Percentiles rank a stretch among this genome's conserved stretches.
These are phyloP conservation scores for Glaucomys volans DNA, from an alignment of 2,113 vertebrate species.

Conservation along the genomic window DNA sequence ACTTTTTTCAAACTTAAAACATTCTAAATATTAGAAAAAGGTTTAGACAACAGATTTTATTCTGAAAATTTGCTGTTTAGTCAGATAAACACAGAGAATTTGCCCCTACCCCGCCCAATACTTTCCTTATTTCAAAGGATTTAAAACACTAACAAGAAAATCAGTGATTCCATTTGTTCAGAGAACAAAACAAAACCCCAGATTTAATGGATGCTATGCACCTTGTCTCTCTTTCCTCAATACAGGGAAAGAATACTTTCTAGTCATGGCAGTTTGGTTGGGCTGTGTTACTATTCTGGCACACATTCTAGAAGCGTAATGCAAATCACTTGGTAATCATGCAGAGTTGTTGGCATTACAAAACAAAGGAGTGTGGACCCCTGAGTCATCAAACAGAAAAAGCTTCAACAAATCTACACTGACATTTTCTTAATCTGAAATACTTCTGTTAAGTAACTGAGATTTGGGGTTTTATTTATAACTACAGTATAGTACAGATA, in stretches of 20 bases:
- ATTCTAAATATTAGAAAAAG: neutral
- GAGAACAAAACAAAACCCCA: neutral
- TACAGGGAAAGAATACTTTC: neutral
- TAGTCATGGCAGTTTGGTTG: neutral
- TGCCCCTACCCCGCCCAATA: neutral
- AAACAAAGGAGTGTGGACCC: neutral
- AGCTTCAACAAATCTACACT: neutral
- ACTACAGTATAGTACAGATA: neutral
- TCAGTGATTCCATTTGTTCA: neutral
- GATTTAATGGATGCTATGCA: neutral
- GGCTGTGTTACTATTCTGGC: neutral
- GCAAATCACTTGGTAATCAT: neutral
- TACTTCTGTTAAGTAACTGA: neutral
- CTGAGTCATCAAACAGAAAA: neutral
- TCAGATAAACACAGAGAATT: neutral
- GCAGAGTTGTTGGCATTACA: neutral
- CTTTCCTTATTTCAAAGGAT: neutral
- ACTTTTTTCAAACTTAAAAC: neutral
- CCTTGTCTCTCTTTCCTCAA: neutral
- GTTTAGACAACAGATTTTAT: neutral
- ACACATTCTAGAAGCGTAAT: neutral
- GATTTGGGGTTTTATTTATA: neutral
- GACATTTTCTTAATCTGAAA: neutral
- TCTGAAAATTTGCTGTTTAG: neutral
- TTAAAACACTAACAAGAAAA: neutral